Base-by-base conservation (phyloP, 2,113 vertebrate species). In the Heloderma charlesbogerti region DNA sequence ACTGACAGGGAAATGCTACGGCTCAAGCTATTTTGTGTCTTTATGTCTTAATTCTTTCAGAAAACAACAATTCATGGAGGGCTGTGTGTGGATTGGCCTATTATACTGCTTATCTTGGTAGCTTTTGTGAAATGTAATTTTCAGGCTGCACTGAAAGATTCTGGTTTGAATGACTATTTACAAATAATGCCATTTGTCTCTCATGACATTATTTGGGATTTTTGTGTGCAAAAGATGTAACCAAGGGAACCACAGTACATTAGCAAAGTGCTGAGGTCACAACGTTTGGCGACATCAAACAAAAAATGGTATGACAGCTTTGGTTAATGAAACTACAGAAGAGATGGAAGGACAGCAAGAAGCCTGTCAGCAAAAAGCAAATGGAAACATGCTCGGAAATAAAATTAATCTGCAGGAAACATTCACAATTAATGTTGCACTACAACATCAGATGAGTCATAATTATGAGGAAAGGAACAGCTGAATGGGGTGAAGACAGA, bases 381-480 rank as follows among this genome's bases (percentile, higher is more conserved):
- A 10, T 34, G 40, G 34, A 90, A 91, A 9, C 84, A 43, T 72
- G 74, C 77, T 87, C 57, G 75, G 79, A 80, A 89, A 88, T 85
- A 75, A 48, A 75, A 66, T 57, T 74, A 43, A 54, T 94, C 67
- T 79, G 40, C 40, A 81, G 63, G 0, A 86, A 84, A 29, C 10
- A 87, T 94, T 60, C 86, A 51, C 82, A 91, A 91, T 85, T 67
- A 82, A 10, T 18, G 48, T 2, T 71, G 80, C 86, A 90, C n/a
- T 9, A 45, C 89, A 92, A 27, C 83, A 89, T 6, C 80, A 86
- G 89, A 85, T 81, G 22, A 91, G 77, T 93, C 90, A 94, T 15
- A 81, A 92, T 67, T 83, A 94, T 0, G 3, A 79, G 91, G 89
- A 87, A 88, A 0, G 25, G 22, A 63, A 75, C 48, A 90, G 67